phyloP scores from a whole-genome alignment of 2,888 invertebrate species.

The Meandrusa payeni region DNA sequence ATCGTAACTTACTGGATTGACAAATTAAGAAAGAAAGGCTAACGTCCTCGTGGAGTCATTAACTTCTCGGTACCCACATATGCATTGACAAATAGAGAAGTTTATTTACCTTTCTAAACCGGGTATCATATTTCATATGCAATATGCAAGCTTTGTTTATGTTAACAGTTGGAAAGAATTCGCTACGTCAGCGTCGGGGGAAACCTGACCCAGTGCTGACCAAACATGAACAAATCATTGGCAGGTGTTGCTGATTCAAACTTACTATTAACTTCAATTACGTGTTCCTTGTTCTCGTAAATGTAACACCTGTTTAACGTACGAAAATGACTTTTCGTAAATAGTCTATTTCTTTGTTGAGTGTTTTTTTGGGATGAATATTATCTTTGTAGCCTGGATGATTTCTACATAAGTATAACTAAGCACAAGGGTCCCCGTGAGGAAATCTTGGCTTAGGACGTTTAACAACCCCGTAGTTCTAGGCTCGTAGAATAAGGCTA shows the following conservation, averaged over 20 bases:
- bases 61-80: constrained; percentile 24
- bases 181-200: constrained; percentile 27
- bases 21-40: constrained; percentile 37
- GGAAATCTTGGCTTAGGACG: too few species aligned
- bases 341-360: too few species aligned
- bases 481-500: too few species aligned
- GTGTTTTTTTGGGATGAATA: too few species aligned
- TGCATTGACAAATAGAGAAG: constrained; percentile 1
- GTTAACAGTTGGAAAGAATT: constrained; percentile 26
- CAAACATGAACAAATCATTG: constrained; percentile 1
- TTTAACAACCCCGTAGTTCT: too few species aligned
- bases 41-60: constrained; percentile 56
- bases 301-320: too few species aligned
- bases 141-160: constrained; percentile 30
- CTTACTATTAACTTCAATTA: constrained; percentile 4
- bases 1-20: constrained; percentile 1
- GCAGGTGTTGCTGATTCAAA: constrained; percentile 7
- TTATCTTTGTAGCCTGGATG: too few species aligned
- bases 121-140: constrained; percentile 40
- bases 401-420: too few species aligned
- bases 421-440: too few species aligned
- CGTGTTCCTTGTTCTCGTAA: not conserved
- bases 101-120: constrained; percentile 43
- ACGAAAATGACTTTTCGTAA: too few species aligned
- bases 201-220: constrained; percentile 10